Base-by-base conservation (phyloP, 2,888 invertebrate genomes). In the Epistrophella euchroma region DNA sequence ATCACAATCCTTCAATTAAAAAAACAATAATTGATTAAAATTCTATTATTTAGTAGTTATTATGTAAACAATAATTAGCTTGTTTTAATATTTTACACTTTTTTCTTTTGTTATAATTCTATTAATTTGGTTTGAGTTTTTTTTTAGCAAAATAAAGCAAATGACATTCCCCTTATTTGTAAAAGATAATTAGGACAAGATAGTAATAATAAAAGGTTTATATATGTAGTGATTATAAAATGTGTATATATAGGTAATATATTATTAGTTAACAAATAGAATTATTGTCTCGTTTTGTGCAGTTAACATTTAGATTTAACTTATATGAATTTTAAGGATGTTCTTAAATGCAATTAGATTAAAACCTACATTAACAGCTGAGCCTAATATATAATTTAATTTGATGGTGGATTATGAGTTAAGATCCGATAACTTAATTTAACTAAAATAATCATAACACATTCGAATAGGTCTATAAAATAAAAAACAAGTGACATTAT, bases 241-340 rank as follows among this genome's bases (percentile, higher is more conserved):
- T 52, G 52, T 52, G n/a, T 64, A 64, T n/a, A 37, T 2, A 43
- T 10, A 58, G n/a, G n/a, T n/a, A n/a, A n/a, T 62, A 22, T 62
- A 43, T 62, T 25, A 17, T 28, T 11, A 64, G 47, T 66, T 68
- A 37, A 68, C 52, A 66, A 81, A 81, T 87, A 28, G 47, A 80
- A 81, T 88, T 88, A 88, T 88, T 88, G 88, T 88, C 88, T 80
- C 73, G 68, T 87, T n/a, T n/a, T 87, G 85, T 87, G 87, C 87
- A 77, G 71, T 50, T 78, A 50, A 77, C 60, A 45, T 64, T 77
- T 70, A 28, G 45, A 43, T 28, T 58, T 19, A 58, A 60, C n/a
- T 43, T 22, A 58, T 45, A 37, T 70, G 58, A 60, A 47, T 80
- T 52, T 50, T 45, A 50, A 58, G 70, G 55, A 75, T 62, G 5